Base-by-base conservation (phyloP, 2,797 vertebrate species). In the Chiroxiphia lanceolata region DNA sequence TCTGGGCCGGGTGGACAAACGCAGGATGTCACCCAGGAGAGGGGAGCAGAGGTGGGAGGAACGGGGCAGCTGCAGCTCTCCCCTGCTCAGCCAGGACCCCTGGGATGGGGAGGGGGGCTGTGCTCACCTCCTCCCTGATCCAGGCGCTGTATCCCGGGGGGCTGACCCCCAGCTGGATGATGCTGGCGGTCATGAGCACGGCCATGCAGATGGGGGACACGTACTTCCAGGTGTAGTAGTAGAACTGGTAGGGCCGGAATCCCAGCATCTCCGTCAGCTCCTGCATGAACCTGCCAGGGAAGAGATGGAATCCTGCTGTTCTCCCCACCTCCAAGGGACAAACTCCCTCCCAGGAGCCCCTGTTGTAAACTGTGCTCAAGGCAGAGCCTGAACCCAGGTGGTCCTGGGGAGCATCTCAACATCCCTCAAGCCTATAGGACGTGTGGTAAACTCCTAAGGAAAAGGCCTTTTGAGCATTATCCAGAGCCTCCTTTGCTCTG, bases 201-300 rank as follows among this genome's bases (percentile, higher is more conserved):
- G 98, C 98, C 97, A 99, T 99, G 94, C 98, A 99, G 76, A 99
- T 77, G 3, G 99, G 99, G 17, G 99, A 99, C 78, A 99, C 98
- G 1, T 99, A 99, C 97, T 99, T 99, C 99, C 99, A 99, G 97
- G 99, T 96, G 97, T 99, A 99, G 98, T 98, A 99, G 86, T 99
- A 99, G 96, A 98, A 99, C 22, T 95, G 96, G 50, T 94, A 98
- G 4, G 99, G 99, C 38, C 98, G 97, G 96, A 99, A 99, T 42
- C 99, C 99, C 96, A 99, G 87, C 99, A 99, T 99, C 87, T 99
- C 99, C 2, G 99, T 99, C 97, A 99, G 97, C 89, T 99, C 99
- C 97, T 99, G 99, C 98, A 99, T 99, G 98, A 99, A 99, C 97
- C 99, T 99, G 97, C 6, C n/a, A 0, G 71, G 47, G 33, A 48